phyloP scores from a whole-genome alignment of 2,113 vertebrate species.

The Tichodroma muraria region DNA sequence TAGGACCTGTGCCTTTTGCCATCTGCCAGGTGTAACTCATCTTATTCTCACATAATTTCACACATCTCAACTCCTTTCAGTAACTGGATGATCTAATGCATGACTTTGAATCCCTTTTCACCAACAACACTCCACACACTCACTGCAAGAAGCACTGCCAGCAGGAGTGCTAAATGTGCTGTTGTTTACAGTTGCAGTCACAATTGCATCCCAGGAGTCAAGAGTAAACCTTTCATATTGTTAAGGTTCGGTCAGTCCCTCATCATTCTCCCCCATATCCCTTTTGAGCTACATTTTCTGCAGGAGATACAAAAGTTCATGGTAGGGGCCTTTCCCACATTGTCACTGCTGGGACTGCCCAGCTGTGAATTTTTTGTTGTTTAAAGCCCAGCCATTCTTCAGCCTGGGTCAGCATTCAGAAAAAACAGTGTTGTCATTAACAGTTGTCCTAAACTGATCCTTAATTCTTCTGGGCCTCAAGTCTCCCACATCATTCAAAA shows the following conservation, averaged over 20 bases:
- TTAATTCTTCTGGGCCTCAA: not conserved
- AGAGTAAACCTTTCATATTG: not conserved
- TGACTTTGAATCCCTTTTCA: not conserved
- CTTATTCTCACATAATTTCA: not conserved
- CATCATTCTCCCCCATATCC: rapidly evolving
- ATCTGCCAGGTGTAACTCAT: not conserved
- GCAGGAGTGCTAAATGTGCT: not conserved
- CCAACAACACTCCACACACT: not conserved
- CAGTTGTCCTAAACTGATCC: not conserved
- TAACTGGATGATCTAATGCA: not conserved
- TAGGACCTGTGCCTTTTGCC: not conserved
- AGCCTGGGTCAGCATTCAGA: not conserved
- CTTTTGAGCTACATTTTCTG: not conserved
- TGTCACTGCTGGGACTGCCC: not conserved
- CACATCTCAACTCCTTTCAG: not conserved
- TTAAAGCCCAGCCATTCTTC: not conserved
- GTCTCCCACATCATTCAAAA: not conserved
- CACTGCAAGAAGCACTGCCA: not conserved
- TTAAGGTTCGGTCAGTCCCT: not conserved
- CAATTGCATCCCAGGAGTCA: not conserved
- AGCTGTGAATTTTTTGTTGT: not conserved
- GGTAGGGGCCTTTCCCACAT: not conserved
- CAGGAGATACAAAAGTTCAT: not conserved
- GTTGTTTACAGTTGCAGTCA: not conserved
- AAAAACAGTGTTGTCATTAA: not conserved